Conservation (phyloP, 2,888 invertebrate genomes). For the Steinernema hermaphroditum region DNA sequence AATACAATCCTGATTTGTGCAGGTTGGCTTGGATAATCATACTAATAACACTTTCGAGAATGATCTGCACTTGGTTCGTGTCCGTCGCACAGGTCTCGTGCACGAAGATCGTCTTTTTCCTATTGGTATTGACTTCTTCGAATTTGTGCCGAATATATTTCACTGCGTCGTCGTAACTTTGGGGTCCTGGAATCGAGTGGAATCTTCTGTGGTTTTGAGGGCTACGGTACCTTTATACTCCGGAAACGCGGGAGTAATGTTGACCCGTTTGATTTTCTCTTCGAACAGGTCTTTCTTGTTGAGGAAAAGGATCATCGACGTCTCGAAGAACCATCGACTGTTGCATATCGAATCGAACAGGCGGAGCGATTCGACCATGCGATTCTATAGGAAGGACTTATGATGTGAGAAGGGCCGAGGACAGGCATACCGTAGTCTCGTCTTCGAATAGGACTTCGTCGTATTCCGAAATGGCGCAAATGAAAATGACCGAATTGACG, state of each 20-base stretch:
- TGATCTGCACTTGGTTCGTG: conserved; percentile 59
- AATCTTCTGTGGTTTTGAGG: no score
- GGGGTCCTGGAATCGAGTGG: conserved; percentile 50
- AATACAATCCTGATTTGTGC: conserved; percentile 65
- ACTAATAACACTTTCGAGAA: conserved; percentile 62
- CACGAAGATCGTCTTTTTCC: conserved; percentile 50
- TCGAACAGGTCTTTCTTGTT: conserved; percentile 64
- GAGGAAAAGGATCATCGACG: conserved; percentile 62
- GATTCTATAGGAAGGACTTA: conserved; percentile 53
- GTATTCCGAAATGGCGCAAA: conserved; percentile 92
- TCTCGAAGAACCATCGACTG: conserved; percentile 64
- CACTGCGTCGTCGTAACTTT: conserved; percentile 57
- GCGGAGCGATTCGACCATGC: conserved; percentile 65
- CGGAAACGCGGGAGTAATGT: conserved; percentile 56
- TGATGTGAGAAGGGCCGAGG: neutral
- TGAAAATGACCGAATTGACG: conserved; percentile 82
- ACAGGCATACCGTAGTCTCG: conserved; percentile 86
- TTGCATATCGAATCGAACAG: conserved; percentile 66
- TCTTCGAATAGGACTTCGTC: conserved; percentile 87
- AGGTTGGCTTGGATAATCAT: conserved; percentile 64
- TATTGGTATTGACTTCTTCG: conserved; percentile 55
- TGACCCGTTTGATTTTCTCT: conserved; percentile 56
- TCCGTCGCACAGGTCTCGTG: conserved; percentile 66
- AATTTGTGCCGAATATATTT: conserved; percentile 58
- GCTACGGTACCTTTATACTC: conserved; percentile 56